Percentiles rank a stretch among this genome's conserved stretches.
Evolutionary conservation across 1,140 invertebrate species (phyloP).

Genomic region (Brevipalpus yothersi): DNA sequence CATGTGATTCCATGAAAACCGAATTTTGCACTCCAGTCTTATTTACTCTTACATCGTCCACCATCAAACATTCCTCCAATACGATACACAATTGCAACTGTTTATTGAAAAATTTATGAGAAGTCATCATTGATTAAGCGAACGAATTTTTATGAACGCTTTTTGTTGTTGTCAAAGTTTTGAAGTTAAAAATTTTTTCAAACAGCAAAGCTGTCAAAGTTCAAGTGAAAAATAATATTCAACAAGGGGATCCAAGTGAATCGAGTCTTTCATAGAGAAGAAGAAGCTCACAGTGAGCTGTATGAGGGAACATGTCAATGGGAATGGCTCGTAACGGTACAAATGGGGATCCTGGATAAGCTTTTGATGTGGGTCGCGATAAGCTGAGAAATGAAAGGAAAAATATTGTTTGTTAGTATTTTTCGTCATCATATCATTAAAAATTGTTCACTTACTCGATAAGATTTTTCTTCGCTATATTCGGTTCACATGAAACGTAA

Average conservation of each 20-base stretch:
- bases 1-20: no score
- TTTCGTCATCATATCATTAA: neutral
- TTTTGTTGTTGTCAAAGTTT: constrained; percentile 27
- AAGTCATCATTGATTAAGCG: no score
- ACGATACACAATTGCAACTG: no score
- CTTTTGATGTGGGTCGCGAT: constrained; percentile 31
- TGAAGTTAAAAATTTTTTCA: constrained; percentile 18
- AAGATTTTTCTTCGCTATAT: constrained; percentile 59
- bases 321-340: constrained; percentile 48
- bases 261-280: constrained; percentile 39
- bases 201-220: constrained; percentile 19
- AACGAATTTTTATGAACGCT: constrained; percentile 31
- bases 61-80: no score
- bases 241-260: neutral
- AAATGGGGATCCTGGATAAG: constrained; percentile 51
- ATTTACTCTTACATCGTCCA: no score
- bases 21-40: no score
- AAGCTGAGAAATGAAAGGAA: constrained; percentile 7
- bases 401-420: neutral
- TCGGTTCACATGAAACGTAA: constrained; percentile 76
- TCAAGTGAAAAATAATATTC: constrained; percentile 14
- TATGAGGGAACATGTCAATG: constrained; percentile 85
- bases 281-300: constrained; percentile 63
- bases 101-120: no score
- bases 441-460: constrained; percentile 39